Evolutionary conservation across 1,140 invertebrate species (phyloP).

Genomic region (Drosophila tropicalis): DNA sequence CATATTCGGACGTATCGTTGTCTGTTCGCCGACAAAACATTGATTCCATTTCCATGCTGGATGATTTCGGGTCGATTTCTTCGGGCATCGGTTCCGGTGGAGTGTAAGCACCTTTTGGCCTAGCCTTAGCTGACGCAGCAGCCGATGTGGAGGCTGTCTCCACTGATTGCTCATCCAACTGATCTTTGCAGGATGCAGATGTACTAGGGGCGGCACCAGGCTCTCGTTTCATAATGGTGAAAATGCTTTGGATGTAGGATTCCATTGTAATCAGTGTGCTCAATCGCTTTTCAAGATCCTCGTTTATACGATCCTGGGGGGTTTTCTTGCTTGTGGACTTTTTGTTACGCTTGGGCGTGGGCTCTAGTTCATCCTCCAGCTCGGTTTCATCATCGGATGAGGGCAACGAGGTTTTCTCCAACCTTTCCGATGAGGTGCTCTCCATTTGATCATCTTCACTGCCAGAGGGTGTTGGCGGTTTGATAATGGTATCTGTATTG

Average conservation of each 20-base stretch:
- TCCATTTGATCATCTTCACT: conserved; percentile 60
- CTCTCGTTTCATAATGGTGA: conserved; percentile 71
- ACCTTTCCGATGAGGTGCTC: conserved; percentile 44
- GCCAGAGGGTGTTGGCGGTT: conserved; percentile 42
- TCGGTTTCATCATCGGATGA: conserved; percentile 73
- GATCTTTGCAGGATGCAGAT: conserved; percentile 24
- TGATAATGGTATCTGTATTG: conserved; percentile 8
- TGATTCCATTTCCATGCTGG: conserved; percentile 48
- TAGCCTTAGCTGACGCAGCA: conserved; percentile 38
- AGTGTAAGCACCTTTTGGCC: conserved; percentile 54
- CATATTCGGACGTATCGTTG: conserved; percentile 18
- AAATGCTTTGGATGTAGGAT: conserved; percentile 76
- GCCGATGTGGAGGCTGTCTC: conserved; percentile 66
- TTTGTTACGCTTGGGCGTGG: conserved; percentile 69
- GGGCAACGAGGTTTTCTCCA: conserved; percentile 45
- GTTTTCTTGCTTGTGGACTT: conserved; percentile 69
- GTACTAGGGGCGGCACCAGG: conserved; percentile 24
- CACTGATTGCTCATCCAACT: conserved; percentile 42
- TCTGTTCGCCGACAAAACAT: conserved; percentile 19
- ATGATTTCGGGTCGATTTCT: conserved; percentile 31
- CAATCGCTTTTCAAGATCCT: conserved; percentile 72
- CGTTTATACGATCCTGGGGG: conserved; percentile 69
- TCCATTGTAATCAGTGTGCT: conserved; percentile 74
- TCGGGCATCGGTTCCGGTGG: conserved; percentile 53
- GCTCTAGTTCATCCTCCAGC: conserved; percentile 67